Conservation (phyloP, 1,140 invertebrate species). For the Aphis gossypii region DNA sequence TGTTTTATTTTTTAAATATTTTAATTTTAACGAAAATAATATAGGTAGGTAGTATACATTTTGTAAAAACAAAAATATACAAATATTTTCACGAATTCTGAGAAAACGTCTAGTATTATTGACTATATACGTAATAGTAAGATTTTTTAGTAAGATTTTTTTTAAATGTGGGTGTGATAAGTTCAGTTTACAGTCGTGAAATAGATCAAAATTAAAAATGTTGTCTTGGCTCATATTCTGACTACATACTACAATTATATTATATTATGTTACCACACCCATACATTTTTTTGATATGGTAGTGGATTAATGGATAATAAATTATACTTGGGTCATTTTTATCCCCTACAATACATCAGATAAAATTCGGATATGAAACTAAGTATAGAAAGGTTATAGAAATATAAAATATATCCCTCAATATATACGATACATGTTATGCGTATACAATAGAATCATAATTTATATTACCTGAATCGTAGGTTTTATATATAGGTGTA, state of each 20-base stretch:
- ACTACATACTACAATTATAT: not conserved
- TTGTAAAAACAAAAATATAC: not conserved
- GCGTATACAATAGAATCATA: constrained; percentile 20
- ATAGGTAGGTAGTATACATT: not conserved
- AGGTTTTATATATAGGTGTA: not conserved
- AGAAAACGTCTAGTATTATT: not conserved
- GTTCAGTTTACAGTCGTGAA: not conserved
- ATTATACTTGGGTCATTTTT: not conserved
- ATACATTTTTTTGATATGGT: not conserved
- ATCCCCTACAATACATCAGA: not conserved
- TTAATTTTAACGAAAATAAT: no score
- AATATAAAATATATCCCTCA: constrained; percentile 26
- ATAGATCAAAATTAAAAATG: not conserved
- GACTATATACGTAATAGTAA: not conserved
- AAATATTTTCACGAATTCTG: not conserved
- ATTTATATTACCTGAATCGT: constrained; percentile 42
- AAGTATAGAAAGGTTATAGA: not conserved
- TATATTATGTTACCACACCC: constrained; percentile 19
- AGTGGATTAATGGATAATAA: constrained; percentile 36
- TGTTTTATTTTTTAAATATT: no score
- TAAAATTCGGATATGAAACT: not conserved
- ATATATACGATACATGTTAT: not conserved
- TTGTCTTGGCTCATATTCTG: not conserved
- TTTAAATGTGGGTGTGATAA: not conserved
- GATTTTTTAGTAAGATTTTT: not conserved